Evolutionary conservation across 1,140 invertebrate species (phyloP).

Genomic region (Bombus terrestris): DNA sequence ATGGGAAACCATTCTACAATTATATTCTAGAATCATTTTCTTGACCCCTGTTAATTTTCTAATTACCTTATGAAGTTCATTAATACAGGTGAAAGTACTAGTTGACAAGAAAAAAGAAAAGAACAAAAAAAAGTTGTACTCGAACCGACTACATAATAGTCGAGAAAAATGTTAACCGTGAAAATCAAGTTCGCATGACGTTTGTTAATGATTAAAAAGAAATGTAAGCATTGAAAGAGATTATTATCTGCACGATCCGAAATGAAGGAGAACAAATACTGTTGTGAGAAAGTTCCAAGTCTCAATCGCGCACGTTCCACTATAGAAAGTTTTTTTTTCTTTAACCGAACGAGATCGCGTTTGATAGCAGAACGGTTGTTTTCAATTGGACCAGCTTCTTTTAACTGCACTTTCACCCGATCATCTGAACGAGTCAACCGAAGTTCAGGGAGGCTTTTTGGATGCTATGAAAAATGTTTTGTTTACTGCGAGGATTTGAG

Average conservation of each 20-base stretch:
- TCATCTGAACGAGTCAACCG: conserved; percentile 18
- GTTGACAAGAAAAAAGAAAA: neutral
- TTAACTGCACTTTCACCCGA: conserved; percentile 52
- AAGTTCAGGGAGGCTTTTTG: neutral
- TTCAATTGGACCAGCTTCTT: conserved; percentile 11
- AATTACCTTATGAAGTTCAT: neutral
- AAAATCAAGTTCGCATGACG: neutral
- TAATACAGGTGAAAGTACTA: conserved; percentile 16
- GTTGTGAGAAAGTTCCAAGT: conserved; percentile 50
- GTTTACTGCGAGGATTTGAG: too few relatives aligned
- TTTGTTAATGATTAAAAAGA: neutral
- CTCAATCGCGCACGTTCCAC: conserved; percentile 42
- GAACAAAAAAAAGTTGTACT: neutral
- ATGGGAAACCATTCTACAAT: neutral
- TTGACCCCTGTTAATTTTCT: neutral
- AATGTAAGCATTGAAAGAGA: neutral
- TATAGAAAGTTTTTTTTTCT: conserved; percentile 60
- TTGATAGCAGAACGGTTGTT: conserved; percentile 43
- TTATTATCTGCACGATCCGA: conserved; percentile 2
- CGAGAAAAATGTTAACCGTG: conserved; percentile 1
- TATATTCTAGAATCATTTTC: too few relatives aligned
- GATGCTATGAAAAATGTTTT: neutral
- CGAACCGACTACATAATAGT: neutral
- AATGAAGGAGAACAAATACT: conserved; percentile 38
- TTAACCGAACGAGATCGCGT: conserved; percentile 35